Evolutionary conservation across 2,888 invertebrate species (phyloP), one percentile per base, ranked within the genome.

Genomic region (Steinernema scapterisci): DNA sequence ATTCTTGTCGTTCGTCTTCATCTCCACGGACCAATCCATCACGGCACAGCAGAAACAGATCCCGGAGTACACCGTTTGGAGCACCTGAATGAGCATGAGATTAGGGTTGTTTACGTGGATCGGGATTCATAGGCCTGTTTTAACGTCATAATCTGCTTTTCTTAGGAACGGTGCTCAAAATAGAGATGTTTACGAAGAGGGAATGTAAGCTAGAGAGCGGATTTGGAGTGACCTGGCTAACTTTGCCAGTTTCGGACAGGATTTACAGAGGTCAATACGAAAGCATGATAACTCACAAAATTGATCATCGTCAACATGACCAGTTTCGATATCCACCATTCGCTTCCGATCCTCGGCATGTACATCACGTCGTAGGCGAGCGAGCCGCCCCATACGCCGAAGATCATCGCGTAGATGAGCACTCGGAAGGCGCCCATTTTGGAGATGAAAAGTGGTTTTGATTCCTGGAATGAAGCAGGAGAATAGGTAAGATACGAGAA

Each of bases 241-340:
- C n/a, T n/a, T n/a, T n/a, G n/a, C n/a, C n/a, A n/a, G n/a, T n/a
- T n/a, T n/a, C n/a, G n/a, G n/a, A n/a, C n/a, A n/a, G n/a, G n/a
- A n/a, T n/a, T n/a, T n/a, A n/a, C n/a, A n/a, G n/a, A n/a, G n/a
- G n/a, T n/a, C n/a, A n/a, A n/a, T n/a, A n/a, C n/a, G n/a, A n/a
- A n/a, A n/a, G n/a, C n/a, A n/a, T n/a, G n/a, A n/a, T n/a, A 45
- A 80, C 82, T 77, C 44, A 86, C 87, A 73, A 87, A 85, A 73
- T 86, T 84, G 1, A 86, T 71, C 72, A 85, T 85, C 11, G 86
- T 87, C 11, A 87, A 78, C 86, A 86, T 87, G n/a, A 84, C 81
- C 2, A 87, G 77, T 70, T 87, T 87, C 70, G 81, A 80, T 72
- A 85, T 76, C 83, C 84, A 87, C 80, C 81, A 84, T 16, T 74